Conservation (phyloP, 2,888 invertebrate species). For the Formica aserva region DNA sequence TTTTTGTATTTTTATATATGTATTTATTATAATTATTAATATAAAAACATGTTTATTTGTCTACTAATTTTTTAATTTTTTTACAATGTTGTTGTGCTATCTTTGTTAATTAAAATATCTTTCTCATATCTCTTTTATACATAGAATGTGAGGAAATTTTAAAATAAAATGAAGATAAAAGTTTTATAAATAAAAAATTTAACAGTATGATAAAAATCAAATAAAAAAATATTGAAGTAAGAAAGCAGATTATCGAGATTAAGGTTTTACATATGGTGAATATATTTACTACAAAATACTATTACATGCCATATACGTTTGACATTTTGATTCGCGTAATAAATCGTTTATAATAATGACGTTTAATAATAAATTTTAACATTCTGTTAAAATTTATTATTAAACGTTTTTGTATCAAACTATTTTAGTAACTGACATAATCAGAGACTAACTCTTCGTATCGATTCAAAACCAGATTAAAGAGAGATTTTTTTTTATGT, state of each 20-base stretch:
- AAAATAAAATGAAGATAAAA: neutral
- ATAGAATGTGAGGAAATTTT: neutral
- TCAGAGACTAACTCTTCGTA: neutral
- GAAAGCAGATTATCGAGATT: neutral
- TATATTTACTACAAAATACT: neutral
- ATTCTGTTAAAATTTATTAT: neutral
- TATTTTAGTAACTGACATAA: neutral
- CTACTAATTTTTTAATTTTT: neutral
- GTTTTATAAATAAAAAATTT: conserved; percentile 19
- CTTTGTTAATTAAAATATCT: neutral
- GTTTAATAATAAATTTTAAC: neutral
- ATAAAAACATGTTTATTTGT: no score
- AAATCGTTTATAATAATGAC: neutral
- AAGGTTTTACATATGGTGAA: neutral
- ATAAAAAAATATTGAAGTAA: neutral
- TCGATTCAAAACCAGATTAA: neutral
- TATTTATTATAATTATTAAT: no score
- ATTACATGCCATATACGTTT: neutral
- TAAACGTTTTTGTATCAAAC: neutral
- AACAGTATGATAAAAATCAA: neutral
- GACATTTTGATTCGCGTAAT: neutral
- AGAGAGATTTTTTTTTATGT: neutral
- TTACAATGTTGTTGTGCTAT: neutral
- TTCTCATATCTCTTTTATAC: neutral
- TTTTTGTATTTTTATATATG: neutral